Evolutionary conservation across 2,113 vertebrate species (phyloP), one percentile per base, ranked within the genome.

Genomic region (Riparia riparia): DNA sequence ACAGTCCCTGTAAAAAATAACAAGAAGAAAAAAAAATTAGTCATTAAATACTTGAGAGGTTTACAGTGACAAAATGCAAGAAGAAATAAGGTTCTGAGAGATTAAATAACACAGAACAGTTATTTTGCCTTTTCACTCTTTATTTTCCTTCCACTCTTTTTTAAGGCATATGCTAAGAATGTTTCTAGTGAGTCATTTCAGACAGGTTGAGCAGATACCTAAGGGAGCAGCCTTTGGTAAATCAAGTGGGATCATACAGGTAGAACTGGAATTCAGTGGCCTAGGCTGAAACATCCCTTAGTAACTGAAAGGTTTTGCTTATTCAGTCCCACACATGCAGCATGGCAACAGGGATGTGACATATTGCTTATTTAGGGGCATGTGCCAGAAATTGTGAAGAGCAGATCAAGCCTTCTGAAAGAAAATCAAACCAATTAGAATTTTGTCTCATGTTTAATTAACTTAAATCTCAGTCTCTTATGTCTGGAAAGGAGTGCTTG

Each of bases 361-460:
- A 65, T 51, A 42, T 53, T 77, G 74, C 70, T 87, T 68, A 31
- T 80, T 53, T 50, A 70, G 79, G 45, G 58, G n/a, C 28, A 42
- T 26, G 63, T 86, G 82, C 74, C 74, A 90, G 85, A 57, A 93
- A 70, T 5, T 42, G 26, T 57, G 74, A 90, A 73, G 66, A 58
- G 54, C 79, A 54, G 63, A 73, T 69, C 37, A 65, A 49, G 32
- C 26, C 45, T 82, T 45, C 25, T 82, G 90, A 69, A 87, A 86
- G 88, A 65, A 94, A 94, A 92, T 77, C 50, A 65, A 72, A 72
- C 66, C 66, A 76, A 65, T 22, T 76, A 66, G 44, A 88, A 93
- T 57, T 28, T 73, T 82, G 25, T 45, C 68, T 90, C 24, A 32
- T 72, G 50, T 32, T 91, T 71, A 60, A 91, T 82, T 87, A 79